A percentile compares a stretch with the other conserved stretches of the same genome.
Evolutionary conservation across 2,113 vertebrate genomes (phyloP).

Genomic region (Alligator mississippiensis): DNA sequence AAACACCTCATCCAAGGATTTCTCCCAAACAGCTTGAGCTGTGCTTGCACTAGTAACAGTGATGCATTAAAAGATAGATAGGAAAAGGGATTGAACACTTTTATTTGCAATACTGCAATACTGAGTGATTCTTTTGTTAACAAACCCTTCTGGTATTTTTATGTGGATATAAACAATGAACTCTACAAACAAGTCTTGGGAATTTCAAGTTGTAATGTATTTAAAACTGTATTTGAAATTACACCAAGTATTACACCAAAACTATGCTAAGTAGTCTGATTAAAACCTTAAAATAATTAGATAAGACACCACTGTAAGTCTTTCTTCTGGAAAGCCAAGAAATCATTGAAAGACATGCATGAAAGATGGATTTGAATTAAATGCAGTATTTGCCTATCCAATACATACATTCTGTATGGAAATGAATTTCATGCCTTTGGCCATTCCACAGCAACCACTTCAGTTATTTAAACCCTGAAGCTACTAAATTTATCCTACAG

Average conservation of each 20-base stretch:
- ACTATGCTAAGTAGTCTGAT: neutral
- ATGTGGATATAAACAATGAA: neutral
- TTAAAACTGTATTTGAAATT: neutral
- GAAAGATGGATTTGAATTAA: neutral
- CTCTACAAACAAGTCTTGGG: neutral
- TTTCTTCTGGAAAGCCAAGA: neutral
- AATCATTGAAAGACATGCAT: neutral
- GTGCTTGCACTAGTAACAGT: neutral
- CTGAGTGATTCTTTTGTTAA: neutral
- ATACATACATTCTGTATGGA: neutral
- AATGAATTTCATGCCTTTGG: neutral
- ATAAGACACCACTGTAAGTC: neutral
- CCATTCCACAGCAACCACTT: neutral
- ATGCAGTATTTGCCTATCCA: neutral
- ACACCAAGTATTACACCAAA: neutral
- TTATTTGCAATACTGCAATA: neutral
- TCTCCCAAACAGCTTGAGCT: neutral
- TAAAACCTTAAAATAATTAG: neutral
- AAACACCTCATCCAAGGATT: neutral
- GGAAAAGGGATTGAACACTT: neutral
- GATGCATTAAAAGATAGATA: rapidly evolving
- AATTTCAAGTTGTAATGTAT: neutral
- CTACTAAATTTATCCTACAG: rapidly evolving
- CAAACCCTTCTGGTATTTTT: neutral
- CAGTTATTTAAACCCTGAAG: neutral